Base-by-base conservation (phyloP, 1,140 invertebrate species). In the Ostrea edulis region DNA sequence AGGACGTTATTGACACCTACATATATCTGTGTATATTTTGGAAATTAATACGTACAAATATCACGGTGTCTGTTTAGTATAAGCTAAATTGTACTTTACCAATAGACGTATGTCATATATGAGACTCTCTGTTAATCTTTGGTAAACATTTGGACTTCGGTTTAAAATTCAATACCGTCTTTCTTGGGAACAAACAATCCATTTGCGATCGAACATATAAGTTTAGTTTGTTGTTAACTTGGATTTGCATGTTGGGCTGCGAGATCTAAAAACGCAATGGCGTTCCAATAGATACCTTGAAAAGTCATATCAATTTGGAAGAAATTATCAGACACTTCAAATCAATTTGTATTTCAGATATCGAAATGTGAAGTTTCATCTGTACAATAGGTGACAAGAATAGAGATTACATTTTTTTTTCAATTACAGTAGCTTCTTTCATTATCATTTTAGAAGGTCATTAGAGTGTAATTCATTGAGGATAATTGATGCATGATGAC, bases 101-200 rank as follows among this genome's bases (percentile, higher is more conserved):
- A 14, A 8, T 25, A 29, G 35, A 12, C 0, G 68, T 77, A 77
- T 29, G 68, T 25, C 68, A 71, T 71, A 29, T 77, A 25, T 25
- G 35, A 77, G 68, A 29, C 9, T 12, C 68, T 77, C 11, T 35
- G 29, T 77, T 14, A 77, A 9, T 35, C 29, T 35, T 77, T 22
- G 29, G 68, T 77, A 77, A 77, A 77, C 68, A 77, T 77, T 77
- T 77, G 29, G 12, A 77, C 29, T 77, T 35, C 68, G 29, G 68
- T 25, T 77, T 77, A 77, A 29, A 25, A 77, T 77, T 77, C 68
- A 35, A 77, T 77, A 71, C 22, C 22, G 25, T 22, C 68, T 77
- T 29, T 62, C 11, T 11, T 14, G 22, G 68, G 68, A 44, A 77
- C 68, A 77, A 77, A 77, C 68, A 77, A 77, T 35, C 68, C 68